Conservation (phyloP, 92 coral and sea anemone genomes). For the Phenganax stokvisi region DNA sequence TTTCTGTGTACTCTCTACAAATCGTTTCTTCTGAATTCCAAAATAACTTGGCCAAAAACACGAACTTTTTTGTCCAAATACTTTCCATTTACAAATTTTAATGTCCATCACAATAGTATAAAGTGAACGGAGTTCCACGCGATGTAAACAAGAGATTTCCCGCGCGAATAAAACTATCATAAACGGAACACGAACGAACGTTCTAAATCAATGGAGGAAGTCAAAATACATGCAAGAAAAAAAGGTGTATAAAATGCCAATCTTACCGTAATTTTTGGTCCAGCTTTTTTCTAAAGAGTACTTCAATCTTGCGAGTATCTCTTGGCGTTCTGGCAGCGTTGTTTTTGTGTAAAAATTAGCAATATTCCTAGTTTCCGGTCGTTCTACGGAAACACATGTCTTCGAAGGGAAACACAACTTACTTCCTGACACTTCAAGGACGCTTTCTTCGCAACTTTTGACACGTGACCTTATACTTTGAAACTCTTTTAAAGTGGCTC, state of each 20-base stretch:
- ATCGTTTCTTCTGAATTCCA: background rate
- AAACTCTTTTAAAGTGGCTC: conserved; percentile 5
- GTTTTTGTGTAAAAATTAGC: conserved; percentile 17
- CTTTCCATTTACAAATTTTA: background rate
- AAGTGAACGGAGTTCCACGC: background rate
- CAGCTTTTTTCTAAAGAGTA: background rate
- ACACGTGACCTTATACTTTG: conserved; percentile 14
- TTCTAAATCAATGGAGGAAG: conserved; percentile 16
- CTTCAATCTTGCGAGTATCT: background rate
- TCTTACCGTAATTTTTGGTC: conserved; percentile 7
- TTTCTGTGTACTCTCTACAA: background rate
- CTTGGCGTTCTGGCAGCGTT: background rate
- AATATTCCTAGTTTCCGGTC: conserved; percentile 36
- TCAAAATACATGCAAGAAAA: conserved; percentile 7
- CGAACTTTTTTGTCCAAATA: background rate
- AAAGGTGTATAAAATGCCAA: background rate
- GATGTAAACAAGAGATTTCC: conserved; percentile 16
- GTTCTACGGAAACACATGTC: conserved; percentile 39
- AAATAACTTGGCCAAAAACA: background rate
- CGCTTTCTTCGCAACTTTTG: conserved; percentile 7
- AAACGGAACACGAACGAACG: conserved; percentile 30
- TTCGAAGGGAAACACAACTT: conserved; percentile 27
- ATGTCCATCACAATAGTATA: background rate
- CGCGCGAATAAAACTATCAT: conserved; percentile 15
- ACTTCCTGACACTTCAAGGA: conserved; percentile 34